These are phyloP conservation scores for Calidris pygmaea DNA, from an alignment of 2,113 vertebrate species.

Conservation along the genomic window DNA sequence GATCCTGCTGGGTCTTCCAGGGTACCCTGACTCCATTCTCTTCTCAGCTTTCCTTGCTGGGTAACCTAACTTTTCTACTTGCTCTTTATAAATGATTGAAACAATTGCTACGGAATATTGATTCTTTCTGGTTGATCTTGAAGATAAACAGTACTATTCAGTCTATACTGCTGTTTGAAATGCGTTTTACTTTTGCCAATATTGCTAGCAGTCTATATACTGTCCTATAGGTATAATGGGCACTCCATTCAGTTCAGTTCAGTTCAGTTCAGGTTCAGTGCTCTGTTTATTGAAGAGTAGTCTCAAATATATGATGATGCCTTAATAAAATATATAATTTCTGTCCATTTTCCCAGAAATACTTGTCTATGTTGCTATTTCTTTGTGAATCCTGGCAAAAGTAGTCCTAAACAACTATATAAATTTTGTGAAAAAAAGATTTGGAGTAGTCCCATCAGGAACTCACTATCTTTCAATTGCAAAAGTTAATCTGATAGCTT, in stretches of 20 bases:
- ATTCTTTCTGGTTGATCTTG: background rate
- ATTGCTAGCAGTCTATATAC: background rate
- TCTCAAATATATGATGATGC: background rate
- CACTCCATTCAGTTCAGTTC: background rate
- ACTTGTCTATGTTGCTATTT: background rate
- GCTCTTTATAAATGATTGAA: background rate
- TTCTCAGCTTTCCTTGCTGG: background rate
- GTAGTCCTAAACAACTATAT: background rate
- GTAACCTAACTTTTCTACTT: background rate
- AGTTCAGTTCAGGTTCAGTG: background rate
- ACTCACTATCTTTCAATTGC: background rate
- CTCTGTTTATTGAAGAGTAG: background rate
- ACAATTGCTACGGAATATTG: background rate
- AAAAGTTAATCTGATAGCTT: constrained; percentile 13
- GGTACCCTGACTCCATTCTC: background rate
- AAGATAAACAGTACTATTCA: background rate
- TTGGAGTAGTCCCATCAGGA: background rate
- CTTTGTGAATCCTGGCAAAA: background rate
- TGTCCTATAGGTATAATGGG: background rate
- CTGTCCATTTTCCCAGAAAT: background rate
- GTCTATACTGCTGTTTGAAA: background rate
- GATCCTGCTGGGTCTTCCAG: background rate
- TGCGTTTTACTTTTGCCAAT: background rate
- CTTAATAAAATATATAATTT: background rate
- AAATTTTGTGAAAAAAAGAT: background rate